Evolutionary conservation across 2,797 vertebrate species (phyloP), one percentile per base, ranked within the genome.

Genomic region (Cheirogaleus major): DNA sequence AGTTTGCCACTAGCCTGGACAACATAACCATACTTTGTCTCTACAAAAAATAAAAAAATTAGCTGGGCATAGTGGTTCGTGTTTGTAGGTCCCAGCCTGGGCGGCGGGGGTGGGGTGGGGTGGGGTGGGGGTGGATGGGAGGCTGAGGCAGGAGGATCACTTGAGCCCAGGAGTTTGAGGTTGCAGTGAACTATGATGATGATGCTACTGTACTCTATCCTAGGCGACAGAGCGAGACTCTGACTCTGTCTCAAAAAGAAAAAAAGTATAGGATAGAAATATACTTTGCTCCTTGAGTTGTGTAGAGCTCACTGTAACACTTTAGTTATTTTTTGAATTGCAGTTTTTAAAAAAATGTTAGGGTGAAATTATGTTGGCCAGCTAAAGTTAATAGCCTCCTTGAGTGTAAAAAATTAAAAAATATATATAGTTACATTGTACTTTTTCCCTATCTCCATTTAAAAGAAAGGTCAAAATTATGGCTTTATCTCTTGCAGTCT

Each of bases 401-500:
- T 30, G 80, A 41, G 10, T 85, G 18, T 89, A 48, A 88, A 87
- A 76, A 73, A 70, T 15, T 69, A 43, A 10, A 35, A 88, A 22
- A 89, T 81, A 67, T 84, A 35, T 35, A 9, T 27, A 38, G 2
- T 93, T 95, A 9, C 12, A 13, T 86, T 81, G 23, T 69, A 75
- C 25, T 61, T 84, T 87, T 52, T 89, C 57, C 25, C 69, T 1
- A 48, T 94, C 50, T 97, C 23, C 69, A 10, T 79, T 80, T 95
- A 89, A 86, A 96, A 69, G 67, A 95, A 96, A 97, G 93, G 63
- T 86, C 86, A 84, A 63, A 88, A 73, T 50, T 38, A 6, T 22
- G 57, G 41, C 50, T 91, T 97, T 23, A 43, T 93, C 65, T 95
- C 3, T 94, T 81, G 30, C 11, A 59, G 89, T 38, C 43, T 95